Percentiles rank a stretch among this genome's conserved stretches.
Evolutionary conservation across 2,113 vertebrate species (phyloP).

Genomic region (Petroica traversi): DNA sequence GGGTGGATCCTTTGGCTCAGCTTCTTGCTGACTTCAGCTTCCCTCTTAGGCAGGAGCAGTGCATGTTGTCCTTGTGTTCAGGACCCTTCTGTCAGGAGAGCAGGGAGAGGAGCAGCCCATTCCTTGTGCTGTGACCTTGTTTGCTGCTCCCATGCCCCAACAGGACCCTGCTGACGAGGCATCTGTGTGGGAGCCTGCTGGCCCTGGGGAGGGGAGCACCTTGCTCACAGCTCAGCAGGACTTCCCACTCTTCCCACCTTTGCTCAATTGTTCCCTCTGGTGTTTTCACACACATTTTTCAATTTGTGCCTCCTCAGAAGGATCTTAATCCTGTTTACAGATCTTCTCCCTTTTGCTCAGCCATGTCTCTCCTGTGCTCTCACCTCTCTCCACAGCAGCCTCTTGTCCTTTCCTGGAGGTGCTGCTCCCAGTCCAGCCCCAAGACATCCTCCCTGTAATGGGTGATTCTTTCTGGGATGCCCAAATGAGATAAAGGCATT

Average conservation of each 20-base stretch:
- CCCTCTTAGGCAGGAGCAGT: neutral
- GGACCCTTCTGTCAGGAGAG: neutral
- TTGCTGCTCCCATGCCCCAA: neutral
- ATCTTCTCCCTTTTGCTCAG: neutral
- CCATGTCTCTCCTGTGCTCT: neutral
- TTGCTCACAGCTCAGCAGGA: neutral
- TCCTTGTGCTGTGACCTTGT: neutral
- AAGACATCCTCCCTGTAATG: neutral
- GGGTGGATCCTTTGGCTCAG: neutral
- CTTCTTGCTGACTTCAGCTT: neutral
- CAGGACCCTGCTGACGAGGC: neutral
- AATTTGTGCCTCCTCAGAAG: neutral
- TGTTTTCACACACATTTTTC: neutral
- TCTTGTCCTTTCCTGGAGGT: neutral
- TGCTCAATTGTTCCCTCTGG: neutral
- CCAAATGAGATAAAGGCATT: neutral
- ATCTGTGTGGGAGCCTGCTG: neutral
- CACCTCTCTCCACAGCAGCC: neutral
- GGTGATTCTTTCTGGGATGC: neutral
- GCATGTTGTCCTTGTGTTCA: rapidly evolving
- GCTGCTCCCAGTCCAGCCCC: neutral
- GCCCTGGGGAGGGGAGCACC: neutral
- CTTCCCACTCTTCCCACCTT: neutral
- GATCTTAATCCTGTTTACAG: neutral
- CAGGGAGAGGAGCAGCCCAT: neutral